phyloP scores from a whole-genome alignment of 2,797 vertebrate genomes.

The Alauda arvensis region DNA sequence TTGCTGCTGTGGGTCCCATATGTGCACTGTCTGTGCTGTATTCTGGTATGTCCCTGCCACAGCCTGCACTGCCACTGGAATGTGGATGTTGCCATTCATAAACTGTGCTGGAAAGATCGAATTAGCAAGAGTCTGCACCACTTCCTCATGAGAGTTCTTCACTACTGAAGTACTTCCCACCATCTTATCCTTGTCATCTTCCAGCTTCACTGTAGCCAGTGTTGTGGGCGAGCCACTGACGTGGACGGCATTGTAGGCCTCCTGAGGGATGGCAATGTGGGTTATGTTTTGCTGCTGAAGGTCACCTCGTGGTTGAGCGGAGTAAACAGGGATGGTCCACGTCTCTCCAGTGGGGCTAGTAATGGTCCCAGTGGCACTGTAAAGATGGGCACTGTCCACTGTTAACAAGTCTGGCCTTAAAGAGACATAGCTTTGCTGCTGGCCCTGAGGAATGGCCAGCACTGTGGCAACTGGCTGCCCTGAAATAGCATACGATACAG shows the following conservation, averaged over 20 bases:
- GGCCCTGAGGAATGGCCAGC: conserved; percentile 92
- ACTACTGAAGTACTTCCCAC: conserved; percentile 80
- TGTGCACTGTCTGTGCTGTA: conserved; percentile 91
- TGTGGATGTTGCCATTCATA: conserved; percentile 98
- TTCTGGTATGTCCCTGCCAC: conserved; percentile 92
- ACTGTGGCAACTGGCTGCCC: conserved; percentile 95
- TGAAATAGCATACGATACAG: conserved; percentile 93
- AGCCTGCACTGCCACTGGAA: conserved; percentile 94
- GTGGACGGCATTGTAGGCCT: conserved; percentile 91
- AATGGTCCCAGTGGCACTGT: conserved; percentile 95
- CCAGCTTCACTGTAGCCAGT: conserved; percentile 84
- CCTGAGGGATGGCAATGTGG: conserved; percentile 95
- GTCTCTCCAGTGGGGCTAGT: conserved; percentile 96
- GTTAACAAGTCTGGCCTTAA: conserved; percentile 93
- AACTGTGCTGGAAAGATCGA: conserved; percentile 94
- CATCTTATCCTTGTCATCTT: conserved; percentile 91
- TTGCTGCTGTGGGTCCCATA: conserved; percentile 88
- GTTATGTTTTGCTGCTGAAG: conserved; percentile 92
- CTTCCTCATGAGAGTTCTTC: conserved; percentile 90
- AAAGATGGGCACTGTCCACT: conserved; percentile 95
- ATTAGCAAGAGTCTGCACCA: conserved; percentile 92
- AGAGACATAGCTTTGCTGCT: conserved; percentile 95
- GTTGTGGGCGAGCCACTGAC: conserved; percentile 84
- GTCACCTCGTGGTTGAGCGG: conserved; percentile 82
- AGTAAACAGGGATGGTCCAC: conserved; percentile 98